phyloP scores from a whole-genome alignment of 2,888 invertebrate species.

The Macrophya alboannulata region DNA sequence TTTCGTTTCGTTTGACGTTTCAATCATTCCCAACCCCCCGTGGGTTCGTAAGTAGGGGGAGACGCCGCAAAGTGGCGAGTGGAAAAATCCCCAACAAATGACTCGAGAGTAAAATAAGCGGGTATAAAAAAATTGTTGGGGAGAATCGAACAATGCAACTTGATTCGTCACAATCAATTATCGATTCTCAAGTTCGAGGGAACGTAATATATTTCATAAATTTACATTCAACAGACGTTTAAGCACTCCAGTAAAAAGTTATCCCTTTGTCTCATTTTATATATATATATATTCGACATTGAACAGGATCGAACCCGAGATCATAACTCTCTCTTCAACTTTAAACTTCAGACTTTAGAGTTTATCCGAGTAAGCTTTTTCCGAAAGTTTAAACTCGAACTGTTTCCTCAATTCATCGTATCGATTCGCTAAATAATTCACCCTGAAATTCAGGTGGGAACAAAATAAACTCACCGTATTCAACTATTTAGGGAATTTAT shows the following conservation, averaged over 20 bases:
- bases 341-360: constrained; percentile 27
- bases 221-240: constrained; percentile 12
- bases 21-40: constrained; percentile 34
- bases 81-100: constrained; percentile 34
- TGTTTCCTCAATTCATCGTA: background rate
- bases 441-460: background rate
- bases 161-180: constrained; percentile 35
- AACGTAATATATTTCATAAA: background rate
- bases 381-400: background rate
- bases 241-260: background rate
- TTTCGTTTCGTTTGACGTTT: constrained; percentile 50
- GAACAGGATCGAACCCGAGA: background rate
- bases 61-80: constrained; percentile 15
- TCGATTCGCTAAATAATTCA: constrained; percentile 4
- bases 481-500: background rate
- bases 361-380: constrained; percentile 2
- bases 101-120: constrained; percentile 41
- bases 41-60: background rate
- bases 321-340: constrained; percentile 15
- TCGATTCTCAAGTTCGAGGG: constrained; percentile 12
- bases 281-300: background rate
- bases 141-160: constrained; percentile 20
- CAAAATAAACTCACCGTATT: background rate
- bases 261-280: background rate
- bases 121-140: constrained; percentile 14